Evolutionary conservation across 2,113 vertebrate species (phyloP).

Genomic region (Callaeas wilsoni): DNA sequence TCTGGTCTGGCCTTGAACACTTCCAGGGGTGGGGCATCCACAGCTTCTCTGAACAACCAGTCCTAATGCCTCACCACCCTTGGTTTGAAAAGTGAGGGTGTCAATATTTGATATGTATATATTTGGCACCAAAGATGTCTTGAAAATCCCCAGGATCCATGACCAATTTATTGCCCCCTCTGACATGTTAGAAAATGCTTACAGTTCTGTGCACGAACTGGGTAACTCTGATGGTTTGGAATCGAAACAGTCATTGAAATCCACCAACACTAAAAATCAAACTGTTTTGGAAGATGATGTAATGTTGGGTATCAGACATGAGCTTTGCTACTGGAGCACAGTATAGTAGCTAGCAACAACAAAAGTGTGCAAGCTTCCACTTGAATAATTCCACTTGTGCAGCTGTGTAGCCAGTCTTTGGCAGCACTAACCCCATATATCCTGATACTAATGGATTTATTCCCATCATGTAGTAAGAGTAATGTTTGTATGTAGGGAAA

Average conservation of each 20-base stretch:
- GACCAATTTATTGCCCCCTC: not conserved
- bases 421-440: not conserved
- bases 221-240: not conserved
- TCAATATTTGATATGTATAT: not conserved
- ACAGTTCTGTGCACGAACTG: not conserved
- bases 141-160: not conserved
- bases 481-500: not conserved
- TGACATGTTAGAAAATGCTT: not conserved
- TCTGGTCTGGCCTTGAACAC: not conserved
- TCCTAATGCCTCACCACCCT: not conserved
- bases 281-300: not conserved
- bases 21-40: not conserved
- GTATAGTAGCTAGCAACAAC: not conserved
- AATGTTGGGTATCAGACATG: accelerated
- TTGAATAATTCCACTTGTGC: not conserved
- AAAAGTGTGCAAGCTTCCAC: not conserved
- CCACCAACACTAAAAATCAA: not conserved
- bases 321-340: not conserved
- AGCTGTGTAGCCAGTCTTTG: not conserved
- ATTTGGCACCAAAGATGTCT: not conserved
- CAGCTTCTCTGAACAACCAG: not conserved
- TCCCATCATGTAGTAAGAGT: not conserved
- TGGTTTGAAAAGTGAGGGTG: not conserved
- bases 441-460: not conserved
- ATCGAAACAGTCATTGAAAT: not conserved